These are phyloP conservation scores for Branchinecta lindahli DNA, from an alignment of 1,140 invertebrate species.

Conservation along the genomic window DNA sequence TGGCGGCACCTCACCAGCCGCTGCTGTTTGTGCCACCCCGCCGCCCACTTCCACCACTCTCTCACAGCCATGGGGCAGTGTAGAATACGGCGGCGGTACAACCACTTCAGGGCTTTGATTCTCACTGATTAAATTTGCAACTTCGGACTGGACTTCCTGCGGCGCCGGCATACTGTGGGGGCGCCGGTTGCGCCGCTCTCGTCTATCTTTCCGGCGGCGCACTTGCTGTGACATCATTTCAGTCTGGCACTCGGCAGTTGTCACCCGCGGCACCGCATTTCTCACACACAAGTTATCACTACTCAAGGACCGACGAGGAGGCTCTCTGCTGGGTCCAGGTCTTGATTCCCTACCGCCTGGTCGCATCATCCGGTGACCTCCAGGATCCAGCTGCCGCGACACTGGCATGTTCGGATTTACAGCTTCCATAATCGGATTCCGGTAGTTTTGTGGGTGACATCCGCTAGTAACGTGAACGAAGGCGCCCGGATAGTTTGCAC, in stretches of 20 bases:
- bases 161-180: not conserved
- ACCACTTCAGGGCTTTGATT: not conserved
- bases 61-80: not conserved
- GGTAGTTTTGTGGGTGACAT: too few species aligned
- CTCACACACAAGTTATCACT: not conserved
- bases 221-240: not conserved
- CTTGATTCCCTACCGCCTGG: too few species aligned
- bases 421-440: too few species aligned
- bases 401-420: too few species aligned
- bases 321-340: not conserved
- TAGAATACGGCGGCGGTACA: not conserved
- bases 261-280: not conserved
- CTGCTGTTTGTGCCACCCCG: not conserved
- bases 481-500: too few species aligned
- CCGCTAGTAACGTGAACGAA: too few species aligned
- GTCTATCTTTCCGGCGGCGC: not conserved
- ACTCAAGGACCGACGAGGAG: constrained; percentile 1
- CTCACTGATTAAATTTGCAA: not conserved
- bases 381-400: too few species aligned
- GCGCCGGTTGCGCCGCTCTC: not conserved
- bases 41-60: constrained; percentile 1
- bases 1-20: not conserved
- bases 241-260: not conserved
- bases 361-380: too few species aligned
- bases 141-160: not conserved